A percentile compares a stretch with the other conserved stretches of the same genome.
Conservation (phyloP, 2,113 vertebrate genomes). For the Entomyzon cyanotis region DNA sequence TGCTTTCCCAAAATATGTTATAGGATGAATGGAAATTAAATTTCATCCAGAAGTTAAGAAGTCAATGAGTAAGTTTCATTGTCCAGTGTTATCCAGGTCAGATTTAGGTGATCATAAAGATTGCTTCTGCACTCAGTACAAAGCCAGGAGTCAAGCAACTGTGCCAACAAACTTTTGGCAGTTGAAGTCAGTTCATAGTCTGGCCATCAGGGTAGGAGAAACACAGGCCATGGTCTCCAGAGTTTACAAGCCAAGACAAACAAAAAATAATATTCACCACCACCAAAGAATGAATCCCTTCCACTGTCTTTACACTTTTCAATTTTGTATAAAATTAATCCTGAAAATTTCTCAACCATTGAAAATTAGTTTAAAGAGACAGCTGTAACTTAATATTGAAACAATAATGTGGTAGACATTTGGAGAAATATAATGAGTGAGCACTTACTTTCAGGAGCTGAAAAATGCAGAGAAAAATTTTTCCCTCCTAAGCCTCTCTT, state of each 20-base stretch:
- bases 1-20: not conserved
- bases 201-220: not conserved
- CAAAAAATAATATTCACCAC: not conserved
- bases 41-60: constrained; percentile 28
- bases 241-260: not conserved
- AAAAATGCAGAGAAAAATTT: not conserved
- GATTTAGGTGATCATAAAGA: constrained; percentile 17
- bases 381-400: not conserved
- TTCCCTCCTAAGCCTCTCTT: not conserved
- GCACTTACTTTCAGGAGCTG: not conserved
- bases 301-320: not conserved
- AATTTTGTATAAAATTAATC: not conserved
- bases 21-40: not conserved
- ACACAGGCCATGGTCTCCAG: not conserved
- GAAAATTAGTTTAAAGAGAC: not conserved
- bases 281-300: not conserved
- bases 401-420: not conserved
- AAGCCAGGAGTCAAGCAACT: not conserved
- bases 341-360: not conserved
- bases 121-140: not conserved
- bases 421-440: not conserved
- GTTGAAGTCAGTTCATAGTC: not conserved
- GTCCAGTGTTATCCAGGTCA: constrained; percentile 27
- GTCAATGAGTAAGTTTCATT: not conserved
- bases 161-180: constrained; percentile 47